Evolutionary conservation across 2,888 invertebrate genomes (phyloP).

Genomic region (Parochlus steinenii): DNA sequence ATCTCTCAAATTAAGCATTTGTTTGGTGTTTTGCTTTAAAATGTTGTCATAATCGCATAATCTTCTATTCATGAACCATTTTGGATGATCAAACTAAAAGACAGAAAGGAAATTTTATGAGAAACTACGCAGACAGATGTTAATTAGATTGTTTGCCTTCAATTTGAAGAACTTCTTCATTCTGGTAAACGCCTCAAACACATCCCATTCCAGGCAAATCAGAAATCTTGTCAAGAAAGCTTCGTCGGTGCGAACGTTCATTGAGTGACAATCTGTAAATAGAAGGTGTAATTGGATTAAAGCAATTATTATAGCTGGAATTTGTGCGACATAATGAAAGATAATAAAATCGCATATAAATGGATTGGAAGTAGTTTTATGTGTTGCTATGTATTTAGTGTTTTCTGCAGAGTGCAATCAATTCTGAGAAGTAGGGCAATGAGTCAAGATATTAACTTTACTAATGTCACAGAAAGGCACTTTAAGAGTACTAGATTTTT

Average conservation of each 20-base stretch:
- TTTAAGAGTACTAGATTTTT: no score
- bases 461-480: no score
- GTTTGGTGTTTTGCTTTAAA: slow-evolving; percentile 23
- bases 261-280: slow-evolving; percentile 18
- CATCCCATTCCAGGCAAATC: slow-evolving; percentile 22
- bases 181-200: slow-evolving; percentile 22
- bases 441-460: no score
- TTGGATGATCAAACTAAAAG: slow-evolving; percentile 19
- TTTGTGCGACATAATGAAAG: not conserved
- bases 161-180: slow-evolving; percentile 18
- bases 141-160: slow-evolving; percentile 6
- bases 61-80: slow-evolving; percentile 23
- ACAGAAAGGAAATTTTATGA: not conserved
- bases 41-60: slow-evolving; percentile 19
- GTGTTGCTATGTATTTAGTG: no score
- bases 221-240: slow-evolving; percentile 24
- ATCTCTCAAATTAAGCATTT: slow-evolving; percentile 22
- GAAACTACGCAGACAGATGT: slow-evolving; percentile 4
- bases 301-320: not conserved
- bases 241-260: slow-evolving; percentile 22
- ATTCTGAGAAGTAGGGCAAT: no score
- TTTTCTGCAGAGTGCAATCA: no score
- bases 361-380: no score
- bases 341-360: not conserved
- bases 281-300: not conserved